Evolutionary conservation across 2,888 invertebrate species (phyloP).

Genomic region (Ormyrus rosae): DNA sequence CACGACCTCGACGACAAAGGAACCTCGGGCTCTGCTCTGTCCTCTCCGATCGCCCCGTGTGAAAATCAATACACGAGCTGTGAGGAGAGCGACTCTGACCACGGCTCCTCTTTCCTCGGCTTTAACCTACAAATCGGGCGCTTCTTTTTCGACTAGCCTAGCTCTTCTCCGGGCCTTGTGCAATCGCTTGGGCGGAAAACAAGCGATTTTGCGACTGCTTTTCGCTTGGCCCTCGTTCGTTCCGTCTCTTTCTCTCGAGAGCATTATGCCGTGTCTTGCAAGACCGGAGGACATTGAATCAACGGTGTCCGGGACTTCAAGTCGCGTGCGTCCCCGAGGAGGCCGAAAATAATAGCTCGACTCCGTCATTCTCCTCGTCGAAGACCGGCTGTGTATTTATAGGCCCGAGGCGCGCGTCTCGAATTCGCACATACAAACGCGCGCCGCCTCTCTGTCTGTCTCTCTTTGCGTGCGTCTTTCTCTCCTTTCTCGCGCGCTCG

Average conservation of each 20-base stretch:
- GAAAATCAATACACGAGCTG: conserved; percentile 72
- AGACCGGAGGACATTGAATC: too few species aligned
- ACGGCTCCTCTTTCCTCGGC: neutral
- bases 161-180: too few species aligned
- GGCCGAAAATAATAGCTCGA: conserved; percentile 69
- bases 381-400: conserved; percentile 67
- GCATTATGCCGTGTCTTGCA: neutral
- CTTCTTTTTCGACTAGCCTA: neutral
- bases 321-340: conserved; percentile 47
- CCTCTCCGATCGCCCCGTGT: conserved; percentile 65
- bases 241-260: conserved; percentile 17
- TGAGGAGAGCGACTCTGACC: conserved; percentile 14
- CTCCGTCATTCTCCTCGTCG: conserved; percentile 25
- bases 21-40: conserved; percentile 21
- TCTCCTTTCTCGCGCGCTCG: conserved; percentile 1
- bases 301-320: too few species aligned
- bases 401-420: conserved; percentile 57
- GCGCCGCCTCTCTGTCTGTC: neutral
- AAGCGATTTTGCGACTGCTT: too few species aligned
- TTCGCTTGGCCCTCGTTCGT: too few species aligned
- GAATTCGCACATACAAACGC: too few species aligned
- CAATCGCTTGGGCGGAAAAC: too few species aligned
- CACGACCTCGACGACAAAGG: neutral
- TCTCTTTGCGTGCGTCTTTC: conserved; percentile 23
- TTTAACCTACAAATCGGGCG: conserved; percentile 46